These are phyloP conservation scores for Styela plicata DNA, from an alignment of 23 tunicate genomes.

Conservation along the genomic window DNA sequence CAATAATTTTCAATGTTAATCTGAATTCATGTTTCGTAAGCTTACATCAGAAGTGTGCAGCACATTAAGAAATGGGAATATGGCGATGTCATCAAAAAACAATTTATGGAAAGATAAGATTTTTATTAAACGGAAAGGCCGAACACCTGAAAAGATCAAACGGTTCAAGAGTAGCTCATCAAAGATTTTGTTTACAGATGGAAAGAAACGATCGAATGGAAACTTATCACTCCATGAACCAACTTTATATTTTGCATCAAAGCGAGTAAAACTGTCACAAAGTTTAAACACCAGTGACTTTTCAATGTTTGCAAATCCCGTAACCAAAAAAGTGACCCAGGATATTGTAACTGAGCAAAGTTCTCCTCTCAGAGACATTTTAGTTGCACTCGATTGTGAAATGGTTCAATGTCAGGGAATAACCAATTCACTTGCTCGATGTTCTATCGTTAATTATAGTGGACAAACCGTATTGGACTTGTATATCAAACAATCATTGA, in stretches of 20 bases:
- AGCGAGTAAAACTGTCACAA: not conserved
- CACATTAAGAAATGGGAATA: not conserved
- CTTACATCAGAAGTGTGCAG: not conserved
- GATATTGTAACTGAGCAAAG: no score
- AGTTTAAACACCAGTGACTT: not conserved
- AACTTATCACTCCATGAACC: not conserved
- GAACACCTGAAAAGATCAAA: slow-evolving; percentile 15
- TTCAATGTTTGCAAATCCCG: not conserved
- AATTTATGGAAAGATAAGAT: not conserved
- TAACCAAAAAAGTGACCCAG: no score
- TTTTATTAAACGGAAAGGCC: not conserved
- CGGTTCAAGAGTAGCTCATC: not conserved
- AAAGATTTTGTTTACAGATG: not conserved
- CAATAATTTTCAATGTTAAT: not conserved
- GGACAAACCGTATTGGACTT: slow-evolving; percentile 5
- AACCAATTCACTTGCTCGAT: slow-evolving; percentile 11
- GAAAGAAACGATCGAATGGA: not conserved
- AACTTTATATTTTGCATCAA: not conserved
- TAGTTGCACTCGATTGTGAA: slow-evolving; percentile 19
- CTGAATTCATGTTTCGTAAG: not conserved
- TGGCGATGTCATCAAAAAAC: slow-evolving; percentile 8
- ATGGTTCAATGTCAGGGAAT: slow-evolving; percentile 1
- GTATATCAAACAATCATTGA: not conserved
- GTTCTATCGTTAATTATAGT: not conserved
- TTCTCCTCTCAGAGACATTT: not conserved